Evolutionary conservation across 37 sponge, comb jelly and placozoan genomes (phyloP), one percentile per base, ranked within the genome.

Genomic region (Eunapius fragilis): DNA sequence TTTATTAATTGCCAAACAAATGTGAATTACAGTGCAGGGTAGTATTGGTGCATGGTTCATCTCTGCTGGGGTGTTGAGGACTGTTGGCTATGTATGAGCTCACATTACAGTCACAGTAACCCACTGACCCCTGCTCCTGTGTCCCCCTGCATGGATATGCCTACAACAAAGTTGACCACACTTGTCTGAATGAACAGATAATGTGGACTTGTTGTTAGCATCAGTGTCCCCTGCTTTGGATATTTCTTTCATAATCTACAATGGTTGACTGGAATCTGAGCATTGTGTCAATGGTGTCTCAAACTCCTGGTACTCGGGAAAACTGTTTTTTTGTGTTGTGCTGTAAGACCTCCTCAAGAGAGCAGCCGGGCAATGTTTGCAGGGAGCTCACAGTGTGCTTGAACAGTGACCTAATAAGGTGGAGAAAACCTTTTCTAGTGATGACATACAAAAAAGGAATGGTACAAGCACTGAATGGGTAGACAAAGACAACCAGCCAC

Each of bases 381-480:
- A 4, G 58, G 58, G 6, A 58, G 58, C 19, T 69, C 14, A 30
- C 2, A 30, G 28, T 30, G 23, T 72, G 25, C 37, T 74, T 45
- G 33, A 84, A 68, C 6, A 91, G 69, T 32, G 71, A 67, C 14
- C 25, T 0, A 1, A 90, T 27, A 25, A 31, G 72, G 22, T 80
- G 41, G 24, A 85, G 31, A 77, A 96, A 96, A 19, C 83, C 82
- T 38, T 83, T 35, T 9, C 92, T 96, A 41, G 94, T 80, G 33
- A 96, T 83, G 75, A 88, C 87, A 78, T 96, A 96, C 17, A 94
- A 85, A 80, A 96, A 92, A 19, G 97, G 97, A 81, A 91, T 96
- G 31, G 89, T 71, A 69, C 92, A 89, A 23, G 97, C 92, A 82
- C 94, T 96, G 70, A 96, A 45, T 17, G 97, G 97, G 48, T 74